phyloP scores from a whole-genome alignment of 2,113 vertebrate genomes.

The Fregetta grallaria region DNA sequence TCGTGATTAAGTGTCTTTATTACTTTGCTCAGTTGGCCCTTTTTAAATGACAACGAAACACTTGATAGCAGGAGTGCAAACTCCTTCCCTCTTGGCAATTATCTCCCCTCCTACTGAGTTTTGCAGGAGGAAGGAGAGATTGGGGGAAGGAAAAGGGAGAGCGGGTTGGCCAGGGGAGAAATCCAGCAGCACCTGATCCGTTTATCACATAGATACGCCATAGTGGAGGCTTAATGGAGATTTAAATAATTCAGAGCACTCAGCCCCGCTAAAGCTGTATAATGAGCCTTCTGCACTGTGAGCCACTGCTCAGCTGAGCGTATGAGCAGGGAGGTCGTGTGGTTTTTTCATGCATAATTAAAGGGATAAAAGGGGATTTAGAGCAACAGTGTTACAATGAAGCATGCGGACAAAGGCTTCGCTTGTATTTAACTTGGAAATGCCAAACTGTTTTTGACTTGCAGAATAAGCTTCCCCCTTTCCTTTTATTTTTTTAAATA shows the following conservation, averaged over 20 bases:
- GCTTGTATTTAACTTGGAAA: slow-evolving; percentile 48
- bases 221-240: slow-evolving; percentile 80
- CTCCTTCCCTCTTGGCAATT: slow-evolving; percentile 51
- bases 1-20: slow-evolving; percentile 63
- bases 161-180: background rate
- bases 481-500: background rate
- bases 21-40: slow-evolving; percentile 61
- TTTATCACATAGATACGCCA: slow-evolving; percentile 80
- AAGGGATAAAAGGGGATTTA: slow-evolving; percentile 65
- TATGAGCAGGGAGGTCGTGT: slow-evolving; percentile 67
- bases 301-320: slow-evolving; percentile 32
- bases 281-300: slow-evolving; percentile 76
- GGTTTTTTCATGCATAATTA: slow-evolving; percentile 83
- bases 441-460: slow-evolving; percentile 41
- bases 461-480: background rate
- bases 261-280: slow-evolving; percentile 78
- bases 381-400: slow-evolving; percentile 66
- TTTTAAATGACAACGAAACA: slow-evolving; percentile 53
- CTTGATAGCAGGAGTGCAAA: background rate
- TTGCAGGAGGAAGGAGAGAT: slow-evolving; percentile 50
- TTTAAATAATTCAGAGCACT: slow-evolving; percentile 89
- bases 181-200: slow-evolving; percentile 69
- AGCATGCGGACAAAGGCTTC: slow-evolving; percentile 43
- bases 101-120: slow-evolving; percentile 45
- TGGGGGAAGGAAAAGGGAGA: slow-evolving; percentile 11